Base-by-base conservation (phyloP, 2,888 invertebrate genomes). In the Lycaena phlaeas region DNA sequence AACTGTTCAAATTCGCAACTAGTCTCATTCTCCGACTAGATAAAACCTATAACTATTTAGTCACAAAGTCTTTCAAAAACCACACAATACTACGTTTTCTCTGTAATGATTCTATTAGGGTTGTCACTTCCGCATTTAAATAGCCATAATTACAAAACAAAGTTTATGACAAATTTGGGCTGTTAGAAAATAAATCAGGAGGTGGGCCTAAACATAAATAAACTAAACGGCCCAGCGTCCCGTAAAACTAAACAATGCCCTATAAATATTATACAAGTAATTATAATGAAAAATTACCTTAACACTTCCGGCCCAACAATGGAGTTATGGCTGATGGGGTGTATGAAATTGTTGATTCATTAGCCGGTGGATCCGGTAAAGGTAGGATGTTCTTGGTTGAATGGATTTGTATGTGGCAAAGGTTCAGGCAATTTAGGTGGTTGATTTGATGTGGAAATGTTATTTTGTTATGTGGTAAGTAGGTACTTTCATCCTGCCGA, bases 271-370 rank as follows among this genome's bases (percentile, higher is more conserved):
- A 22, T 12, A 34, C 34, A 11, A 34, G 34, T 34, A 18, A 34
- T 34, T 34, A 34, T 34, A 22, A 34, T 34, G 34, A 34, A 34
- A 34, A 34, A 34, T 34, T 10, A 34, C 34, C 7, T 34, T 18
- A 4, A 2, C 10, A 11, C 18, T 31, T 31, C 34, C 34, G 34
- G 34, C 10, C 14, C 7, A 5, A 22, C 22, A 22, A 22, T 22
- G 22, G 9, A 22, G 22, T 5, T 22, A 6, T 22, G n/a, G n/a
- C n/a, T n/a, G n/a, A n/a, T 4, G 14, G 7, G 14, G 11, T 5
- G 3, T 34, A 22, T 7, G 4, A 18, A 34, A 34, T 34, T 34
- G 34, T 18, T 34, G 14, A 14, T 34, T 34, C 34, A 34, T 34
- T 34, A 34, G 22, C 6, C 18, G 12, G 22, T 18, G 34, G 12